Base-by-base conservation (phyloP, 2,888 invertebrate species). In the Tachina fera region DNA sequence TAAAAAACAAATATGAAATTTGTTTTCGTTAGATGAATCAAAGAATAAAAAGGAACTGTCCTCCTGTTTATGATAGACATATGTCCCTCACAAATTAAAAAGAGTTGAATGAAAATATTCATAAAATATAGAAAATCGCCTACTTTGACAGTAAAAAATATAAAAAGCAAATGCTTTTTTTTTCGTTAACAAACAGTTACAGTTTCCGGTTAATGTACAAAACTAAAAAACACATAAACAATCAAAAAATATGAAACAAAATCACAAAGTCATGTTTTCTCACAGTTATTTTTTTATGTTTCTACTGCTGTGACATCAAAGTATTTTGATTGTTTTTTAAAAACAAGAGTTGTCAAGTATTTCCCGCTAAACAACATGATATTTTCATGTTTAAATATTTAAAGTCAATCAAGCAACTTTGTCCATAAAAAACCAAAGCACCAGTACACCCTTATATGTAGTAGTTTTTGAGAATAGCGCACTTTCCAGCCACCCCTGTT, bases 231-330 rank as follows among this genome's bases (percentile, higher is more conserved):
- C 14, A 77, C 53, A 76, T 67, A 58, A 47, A 43, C 31, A 71
- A 56, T 31, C 1, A 31, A 31, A 31, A 31, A 31, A 31, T 31
- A 31, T 31, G 43, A 75, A 82, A 56, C 43, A 89, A 90, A 90
- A 89, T 90, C 90, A 90, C 88, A 89, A 87, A 91, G 91, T 91
- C 91, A 91, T 88, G 89, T 88, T 90, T 90, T 91, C 90, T 89
- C 91, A 91, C 90, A 89, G 88, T 83, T 84, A 80, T 76, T 83
- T 82, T 31, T 65, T 49, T 45, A 16, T 45, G 16, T 45, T 70
- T 61, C n/a, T 70, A 71, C 49, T 76, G n/a, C 41, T 79, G 58
- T 51, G 19, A 65, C 84, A 79, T 80, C 75, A 80, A 75, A 84
- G 53, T 31, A 71, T 63, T 72, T 79, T 76, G 74, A 71, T 67